Evolutionary conservation across 2,797 vertebrate genomes (phyloP).

Genomic region (Paguma larvata): DNA sequence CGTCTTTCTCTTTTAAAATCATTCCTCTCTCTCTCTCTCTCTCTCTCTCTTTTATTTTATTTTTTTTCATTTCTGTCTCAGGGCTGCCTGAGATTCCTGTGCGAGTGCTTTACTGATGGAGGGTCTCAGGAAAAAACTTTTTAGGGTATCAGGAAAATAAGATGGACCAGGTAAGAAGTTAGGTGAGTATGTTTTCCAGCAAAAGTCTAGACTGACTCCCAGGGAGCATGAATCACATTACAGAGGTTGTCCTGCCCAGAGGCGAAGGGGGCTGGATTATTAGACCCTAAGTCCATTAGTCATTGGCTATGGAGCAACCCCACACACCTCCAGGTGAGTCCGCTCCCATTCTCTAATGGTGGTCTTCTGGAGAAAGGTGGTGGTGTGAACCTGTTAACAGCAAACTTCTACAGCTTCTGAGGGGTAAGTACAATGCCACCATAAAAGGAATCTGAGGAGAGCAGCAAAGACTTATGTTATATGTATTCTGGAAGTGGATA

Average conservation of each 20-base stretch:
- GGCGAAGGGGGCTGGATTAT: neutral
- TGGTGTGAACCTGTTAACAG: neutral
- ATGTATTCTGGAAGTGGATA: neutral
- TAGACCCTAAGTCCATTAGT: neutral
- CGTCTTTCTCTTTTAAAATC: neutral
- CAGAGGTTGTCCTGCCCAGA: neutral
- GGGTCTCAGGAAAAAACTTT: neutral
- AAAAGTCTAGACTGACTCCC: neutral
- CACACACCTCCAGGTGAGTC: neutral
- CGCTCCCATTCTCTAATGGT: neutral
- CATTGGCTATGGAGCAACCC: neutral
- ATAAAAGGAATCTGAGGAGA: neutral
- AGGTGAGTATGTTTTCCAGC: neutral
- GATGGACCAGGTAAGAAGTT: neutral
- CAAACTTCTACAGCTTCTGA: neutral
- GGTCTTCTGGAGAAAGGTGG: neutral
- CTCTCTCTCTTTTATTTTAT: neutral
- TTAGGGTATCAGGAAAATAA: neutral
- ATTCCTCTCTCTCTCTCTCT: neutral
- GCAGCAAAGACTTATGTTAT: neutral
- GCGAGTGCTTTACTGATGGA: neutral
- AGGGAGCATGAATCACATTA: neutral
- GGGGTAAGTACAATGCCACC: neutral
- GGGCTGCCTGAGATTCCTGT: neutral
- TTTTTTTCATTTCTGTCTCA: neutral